Conservation (phyloP, 2,113 vertebrate genomes). For the Nothobranchius furzeri region DNA sequence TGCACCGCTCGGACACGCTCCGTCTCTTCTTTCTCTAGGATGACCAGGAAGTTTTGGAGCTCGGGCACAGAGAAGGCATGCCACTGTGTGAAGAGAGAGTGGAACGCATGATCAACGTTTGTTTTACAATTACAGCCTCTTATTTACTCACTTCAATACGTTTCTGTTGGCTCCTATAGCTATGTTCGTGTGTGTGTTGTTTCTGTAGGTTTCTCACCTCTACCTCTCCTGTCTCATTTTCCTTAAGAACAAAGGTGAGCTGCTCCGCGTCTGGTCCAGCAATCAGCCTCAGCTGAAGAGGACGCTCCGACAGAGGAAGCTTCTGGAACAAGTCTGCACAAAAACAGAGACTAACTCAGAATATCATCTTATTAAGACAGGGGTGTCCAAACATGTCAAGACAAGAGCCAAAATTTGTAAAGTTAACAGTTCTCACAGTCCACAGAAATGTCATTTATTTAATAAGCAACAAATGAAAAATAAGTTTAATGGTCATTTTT, state of each 20-base stretch:
- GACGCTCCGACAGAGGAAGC: slow-evolving; percentile 84
- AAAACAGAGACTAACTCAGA: background rate
- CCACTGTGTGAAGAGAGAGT: slow-evolving; percentile 80
- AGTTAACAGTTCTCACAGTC: too few species aligned
- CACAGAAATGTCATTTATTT: too few species aligned
- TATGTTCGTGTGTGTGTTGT: too few species aligned
- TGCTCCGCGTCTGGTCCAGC: slow-evolving; percentile 85
- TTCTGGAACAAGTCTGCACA: slow-evolving; percentile 92
- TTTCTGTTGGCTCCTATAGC: too few species aligned
- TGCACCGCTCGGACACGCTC: slow-evolving; percentile 89
- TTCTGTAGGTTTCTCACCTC: slow-evolving; percentile 79
- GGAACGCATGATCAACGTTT: background rate
- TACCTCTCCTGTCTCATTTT: slow-evolving; percentile 95
- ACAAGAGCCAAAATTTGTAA: too few species aligned
- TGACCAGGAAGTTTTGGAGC: slow-evolving; percentile 95
- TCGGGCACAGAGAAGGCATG: slow-evolving; percentile 96
- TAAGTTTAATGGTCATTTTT: too few species aligned
- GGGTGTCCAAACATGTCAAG: too few species aligned
- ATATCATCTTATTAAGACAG: too few species aligned
- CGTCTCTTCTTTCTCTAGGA: slow-evolving; percentile 90
- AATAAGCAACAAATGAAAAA: too few species aligned
- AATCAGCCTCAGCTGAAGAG: slow-evolving; percentile 87
- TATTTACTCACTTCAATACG: too few species aligned
- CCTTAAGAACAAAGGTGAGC: slow-evolving; percentile 94
- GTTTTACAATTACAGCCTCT: too few species aligned